phyloP scores from a whole-genome alignment of 2,113 vertebrate genomes.

The Psephotus haematonotus region DNA sequence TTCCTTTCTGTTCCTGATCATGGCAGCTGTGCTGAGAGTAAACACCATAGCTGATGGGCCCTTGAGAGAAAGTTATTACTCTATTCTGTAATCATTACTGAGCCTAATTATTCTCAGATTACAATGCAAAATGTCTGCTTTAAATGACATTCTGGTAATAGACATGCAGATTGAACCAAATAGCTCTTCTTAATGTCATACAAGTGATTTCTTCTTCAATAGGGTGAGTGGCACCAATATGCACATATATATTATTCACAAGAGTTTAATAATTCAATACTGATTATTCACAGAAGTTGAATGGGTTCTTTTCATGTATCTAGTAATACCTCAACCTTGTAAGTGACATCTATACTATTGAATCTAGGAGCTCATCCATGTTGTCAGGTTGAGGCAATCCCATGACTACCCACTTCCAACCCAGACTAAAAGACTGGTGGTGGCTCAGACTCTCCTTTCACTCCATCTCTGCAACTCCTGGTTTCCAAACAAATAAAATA shows the following conservation, averaged over 20 bases:
- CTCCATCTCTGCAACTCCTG: not conserved
- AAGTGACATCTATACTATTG: not conserved
- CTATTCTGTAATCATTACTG: slow-evolving; percentile 35
- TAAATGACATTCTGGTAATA: slow-evolving; percentile 30
- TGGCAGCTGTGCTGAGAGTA: slow-evolving; percentile 14
- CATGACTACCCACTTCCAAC: not conserved
- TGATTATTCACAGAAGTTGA: not conserved
- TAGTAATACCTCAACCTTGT: not conserved
- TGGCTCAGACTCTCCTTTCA: not conserved
- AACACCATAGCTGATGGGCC: slow-evolving; percentile 17
- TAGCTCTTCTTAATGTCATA: not conserved
- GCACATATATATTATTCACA: not conserved
- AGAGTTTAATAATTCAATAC: not conserved
- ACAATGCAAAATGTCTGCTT: slow-evolving; percentile 45
- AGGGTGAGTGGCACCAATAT: not conserved
- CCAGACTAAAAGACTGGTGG: not conserved
- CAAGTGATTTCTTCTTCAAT: slow-evolving; percentile 23
- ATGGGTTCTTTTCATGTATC: not conserved
- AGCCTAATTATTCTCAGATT: slow-evolving; percentile 41
- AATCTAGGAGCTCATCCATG: not conserved
- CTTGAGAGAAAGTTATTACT: not conserved
- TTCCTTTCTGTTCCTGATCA: not conserved
- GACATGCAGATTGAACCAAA: not conserved
- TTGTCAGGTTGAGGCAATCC: not conserved
- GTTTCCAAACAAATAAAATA: not conserved